Conservation (phyloP, 2,888 invertebrate genomes). For the Cataglyphis livida region DNA sequence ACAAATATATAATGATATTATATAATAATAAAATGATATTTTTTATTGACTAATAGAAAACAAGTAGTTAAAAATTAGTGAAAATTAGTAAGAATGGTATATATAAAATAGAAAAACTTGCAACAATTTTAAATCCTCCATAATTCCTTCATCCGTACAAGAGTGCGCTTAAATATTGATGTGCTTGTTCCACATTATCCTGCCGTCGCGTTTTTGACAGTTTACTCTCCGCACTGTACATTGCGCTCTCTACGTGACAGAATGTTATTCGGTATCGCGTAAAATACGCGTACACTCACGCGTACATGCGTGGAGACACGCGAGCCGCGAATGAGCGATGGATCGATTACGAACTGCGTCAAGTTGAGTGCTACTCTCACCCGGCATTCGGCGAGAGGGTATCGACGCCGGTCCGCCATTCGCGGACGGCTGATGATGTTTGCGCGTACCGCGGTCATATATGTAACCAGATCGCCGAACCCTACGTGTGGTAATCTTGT, state of each 20-base stretch:
- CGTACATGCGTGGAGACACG: not conserved
- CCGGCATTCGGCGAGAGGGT: conserved; percentile 42
- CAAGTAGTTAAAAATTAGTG: not conserved
- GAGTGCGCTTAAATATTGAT: not conserved
- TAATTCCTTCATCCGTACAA: not conserved
- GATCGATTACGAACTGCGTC: conserved; percentile 52
- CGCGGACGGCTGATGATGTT: conserved; percentile 54
- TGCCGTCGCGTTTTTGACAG: conserved; percentile 14
- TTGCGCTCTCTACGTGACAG: conserved; percentile 48
- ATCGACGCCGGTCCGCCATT: conserved; percentile 27
- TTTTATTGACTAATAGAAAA: not conserved
- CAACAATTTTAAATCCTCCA: not conserved
- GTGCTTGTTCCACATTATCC: not conserved
- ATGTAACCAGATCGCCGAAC: conserved; percentile 39
- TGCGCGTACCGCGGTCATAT: conserved; percentile 52
- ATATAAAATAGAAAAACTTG: not conserved
- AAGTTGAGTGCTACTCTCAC: conserved; percentile 37
- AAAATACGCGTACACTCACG: conserved; percentile 26
- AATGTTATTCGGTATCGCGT: conserved; percentile 55
- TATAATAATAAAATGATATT: not conserved
- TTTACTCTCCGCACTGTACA: conserved; percentile 36
- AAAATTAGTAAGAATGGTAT: not conserved
- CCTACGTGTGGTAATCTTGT: conserved; percentile 35
- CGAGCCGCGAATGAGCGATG: conserved; percentile 37
- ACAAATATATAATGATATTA: not conserved